Base-by-base conservation (phyloP, 2,797 vertebrate species). In the Coranthus polyacanthus region DNA sequence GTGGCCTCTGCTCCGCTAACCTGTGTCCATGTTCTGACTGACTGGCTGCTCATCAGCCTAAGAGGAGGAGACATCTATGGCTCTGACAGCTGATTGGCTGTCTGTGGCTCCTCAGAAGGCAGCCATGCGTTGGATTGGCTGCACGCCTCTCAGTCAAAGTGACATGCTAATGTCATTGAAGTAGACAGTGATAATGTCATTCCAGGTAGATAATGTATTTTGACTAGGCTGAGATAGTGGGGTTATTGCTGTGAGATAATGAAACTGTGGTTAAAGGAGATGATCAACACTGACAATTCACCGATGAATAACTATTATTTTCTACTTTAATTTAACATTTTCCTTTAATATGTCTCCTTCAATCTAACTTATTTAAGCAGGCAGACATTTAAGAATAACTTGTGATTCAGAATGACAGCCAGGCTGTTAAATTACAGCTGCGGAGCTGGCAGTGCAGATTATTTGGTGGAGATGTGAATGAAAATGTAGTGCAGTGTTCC, bases 121-220 rank as follows among this genome's bases (percentile, higher is more conserved):
- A 88, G 77, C 86, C 91, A 92, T 84, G 88, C 88, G 80, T 89
- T 88, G 81, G 86, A 92, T 92, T 92, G 90, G 87, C 79, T 91
- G 75, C 81, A 79, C 37, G 73, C 79, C 66, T 87, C 83, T 89
- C 88, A 87, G 81, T 85, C 74, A 84, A 79, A 49, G 16, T 84
- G 86, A 72, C 84, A 87, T 56, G 38, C 68, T 87, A 77, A 84
- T 82, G 76, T 89, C 84, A 89, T 83, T 77, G 79, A 79, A 87
- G 63, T 46, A 64, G 89, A 86, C 88, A 80, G 78, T 79, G 83
- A 86, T 91, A 82, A 88, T 91, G 86, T 92, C 79, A 88, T 88
- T 52, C 47, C 72, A 82, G 84, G 81, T 81, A 49, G 77, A 73
- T 90, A 88, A 92, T 91, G 65, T 63, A 37, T 74, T 89, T 56